Evolutionary conservation across 2,797 vertebrate species (phyloP).

Genomic region (Catharus ustulatus): DNA sequence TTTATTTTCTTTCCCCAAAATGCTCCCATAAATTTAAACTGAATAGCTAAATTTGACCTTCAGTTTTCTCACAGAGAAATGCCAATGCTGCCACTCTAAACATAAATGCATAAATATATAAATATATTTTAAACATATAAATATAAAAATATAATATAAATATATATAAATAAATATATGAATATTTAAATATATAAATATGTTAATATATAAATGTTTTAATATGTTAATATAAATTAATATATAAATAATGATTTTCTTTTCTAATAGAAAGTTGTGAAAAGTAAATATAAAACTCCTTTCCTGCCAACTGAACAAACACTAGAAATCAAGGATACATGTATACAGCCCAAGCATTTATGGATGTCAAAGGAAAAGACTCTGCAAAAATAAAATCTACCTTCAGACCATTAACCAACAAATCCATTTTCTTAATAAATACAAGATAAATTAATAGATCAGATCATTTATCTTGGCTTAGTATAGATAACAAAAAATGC

Average conservation of each 20-base stretch:
- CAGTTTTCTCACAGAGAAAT: not conserved
- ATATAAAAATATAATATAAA: not conserved
- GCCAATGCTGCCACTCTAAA: not conserved
- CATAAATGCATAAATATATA: not conserved
- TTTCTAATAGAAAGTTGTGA: not conserved
- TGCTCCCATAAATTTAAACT: not conserved
- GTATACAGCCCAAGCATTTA: conserved; percentile 73
- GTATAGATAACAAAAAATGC: not conserved
- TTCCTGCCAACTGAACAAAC: not conserved
- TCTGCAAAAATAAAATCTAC: conserved; percentile 73
- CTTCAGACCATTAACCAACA: conserved; percentile 37
- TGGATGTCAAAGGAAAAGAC: conserved; percentile 72
- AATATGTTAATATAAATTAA: not conserved
- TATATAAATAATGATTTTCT: not conserved
- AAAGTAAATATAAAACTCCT: not conserved
- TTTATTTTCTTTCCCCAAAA: not conserved
- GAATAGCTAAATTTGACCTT: not conserved
- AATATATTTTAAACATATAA: not conserved
- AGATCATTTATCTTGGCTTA: not conserved
- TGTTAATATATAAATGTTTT: too few species aligned
- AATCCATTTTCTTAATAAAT: conserved; percentile 9
- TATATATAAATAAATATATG: not conserved
- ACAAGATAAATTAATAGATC: not conserved
- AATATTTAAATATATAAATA: not conserved
- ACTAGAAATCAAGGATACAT: conserved; percentile 76